Base-by-base conservation (phyloP, 2,888 invertebrate genomes). In the Clusia tigrina region DNA sequence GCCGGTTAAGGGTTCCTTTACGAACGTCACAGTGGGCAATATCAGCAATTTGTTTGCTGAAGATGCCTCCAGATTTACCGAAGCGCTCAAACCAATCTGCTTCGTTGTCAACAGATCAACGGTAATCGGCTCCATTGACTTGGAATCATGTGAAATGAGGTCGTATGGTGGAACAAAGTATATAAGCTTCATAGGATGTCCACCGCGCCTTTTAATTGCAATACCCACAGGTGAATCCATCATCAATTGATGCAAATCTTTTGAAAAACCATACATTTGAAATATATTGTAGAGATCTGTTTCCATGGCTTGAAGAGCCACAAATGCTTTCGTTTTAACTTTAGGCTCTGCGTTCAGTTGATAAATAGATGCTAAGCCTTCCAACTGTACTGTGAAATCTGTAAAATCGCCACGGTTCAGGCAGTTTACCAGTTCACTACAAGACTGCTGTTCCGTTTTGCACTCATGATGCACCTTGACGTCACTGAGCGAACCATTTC, bases 151-250 rank as follows among this genome's bases (percentile, higher is more conserved):
- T 80, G 94, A 93, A 72, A 96, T 86, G 55, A 96, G 86, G 81
- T 96, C 96, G 78, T 96, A 96, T 0, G 96, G 96, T 0, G 95
- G 93, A 2, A 96, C 92, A 82, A 96, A 96, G 83, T 96, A 98
- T 0, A 95, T 96, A 25, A 98, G 85, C 76, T 92, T 93, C 93
- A 97, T 93, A 0, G 97, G 93, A 79, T 96, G 95, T 86, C 93
- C 95, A 79, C 95, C 95, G 74, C 89, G 87, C 56, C 96, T 85
- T 72, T 91, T 91, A 70, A 94, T 89, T 48, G 95, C 86, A 64
- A 94, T 88, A 37, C 97, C 97, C 70, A 97, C 92, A 26, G 94
- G 91, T 67, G 95, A 94, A 80, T 94, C 94, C 77, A 93, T 92
- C 46, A 97, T 89, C 65, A 94, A 88, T 25, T 87, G 85, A 80